A percentile compares a stretch with the other conserved stretches of the same genome.
Evolutionary conservation across 2,113 vertebrate species (phyloP).

Genomic region (Sphaerodactylus townsendi): DNA sequence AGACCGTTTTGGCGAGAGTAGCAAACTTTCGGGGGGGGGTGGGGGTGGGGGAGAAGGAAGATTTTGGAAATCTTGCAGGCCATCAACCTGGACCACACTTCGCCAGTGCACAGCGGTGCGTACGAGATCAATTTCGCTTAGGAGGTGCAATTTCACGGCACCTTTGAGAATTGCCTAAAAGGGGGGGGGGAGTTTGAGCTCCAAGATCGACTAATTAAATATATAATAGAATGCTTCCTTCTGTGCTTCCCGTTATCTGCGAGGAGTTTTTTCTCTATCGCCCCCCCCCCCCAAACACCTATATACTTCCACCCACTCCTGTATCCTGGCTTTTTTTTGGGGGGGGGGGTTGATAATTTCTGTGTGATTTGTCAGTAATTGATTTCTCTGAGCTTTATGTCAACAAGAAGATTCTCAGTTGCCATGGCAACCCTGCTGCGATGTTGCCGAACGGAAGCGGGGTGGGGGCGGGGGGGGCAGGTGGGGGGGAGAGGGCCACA

Average conservation of each 20-base stretch:
- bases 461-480: background rate
- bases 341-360: background rate
- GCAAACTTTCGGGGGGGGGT: too few species aligned
- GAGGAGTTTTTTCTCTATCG: too few species aligned
- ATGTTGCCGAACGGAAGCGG: background rate
- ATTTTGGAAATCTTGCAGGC: too few species aligned
- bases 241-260: too few species aligned
- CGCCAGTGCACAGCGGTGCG: background rate
- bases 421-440: slow-evolving; percentile 1
- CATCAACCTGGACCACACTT: too few species aligned
- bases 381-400: slow-evolving; percentile 4
- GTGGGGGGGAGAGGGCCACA: background rate
- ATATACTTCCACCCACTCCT: background rate
- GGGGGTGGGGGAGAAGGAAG: too few species aligned
- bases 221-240: background rate
- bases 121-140: background rate
- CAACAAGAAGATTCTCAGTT: slow-evolving; percentile 8
- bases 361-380: slow-evolving; percentile 11
- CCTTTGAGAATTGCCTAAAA: too few species aligned
- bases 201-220: background rate
- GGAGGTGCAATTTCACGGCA: background rate
- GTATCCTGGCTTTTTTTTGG: background rate
- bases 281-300: background rate
- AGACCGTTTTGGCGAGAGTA: background rate
- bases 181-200: background rate